Conservation (phyloP, 1,140 invertebrate species). For the Hypothenemus hampei region DNA sequence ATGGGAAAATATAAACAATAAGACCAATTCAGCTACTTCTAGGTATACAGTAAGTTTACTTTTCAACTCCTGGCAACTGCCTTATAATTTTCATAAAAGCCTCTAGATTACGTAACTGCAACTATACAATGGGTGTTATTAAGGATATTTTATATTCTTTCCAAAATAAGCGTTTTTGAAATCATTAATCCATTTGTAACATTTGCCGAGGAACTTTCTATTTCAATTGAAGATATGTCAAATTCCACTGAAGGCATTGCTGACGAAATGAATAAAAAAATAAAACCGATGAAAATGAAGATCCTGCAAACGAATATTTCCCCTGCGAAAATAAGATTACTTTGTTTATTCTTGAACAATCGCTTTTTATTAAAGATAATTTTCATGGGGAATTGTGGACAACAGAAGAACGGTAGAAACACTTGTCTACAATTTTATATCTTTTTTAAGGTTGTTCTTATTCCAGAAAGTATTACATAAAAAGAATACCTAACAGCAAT, state of each 20-base stretch:
- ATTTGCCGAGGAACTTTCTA: constrained; percentile 20
- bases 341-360: constrained; percentile 63
- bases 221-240: not conserved
- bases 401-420: constrained; percentile 11
- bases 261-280: not conserved
- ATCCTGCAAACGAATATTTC: constrained; percentile 44
- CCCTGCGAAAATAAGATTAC: constrained; percentile 62
- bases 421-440: not conserved
- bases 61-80: not conserved
- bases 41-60: constrained; percentile 5
- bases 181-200: constrained; percentile 29
- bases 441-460: constrained; percentile 8
- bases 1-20: constrained; percentile 29
- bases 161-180: constrained; percentile 43
- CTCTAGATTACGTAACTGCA: constrained; percentile 39
- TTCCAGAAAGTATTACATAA: constrained; percentile 65
- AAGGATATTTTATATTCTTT: constrained; percentile 43
- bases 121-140: constrained; percentile 43
- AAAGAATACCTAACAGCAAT: constrained; percentile 71
- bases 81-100: constrained; percentile 45
- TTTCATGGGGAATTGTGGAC: constrained; percentile 39
- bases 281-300: constrained; percentile 32
- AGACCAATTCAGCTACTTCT: constrained; percentile 5
- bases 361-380: constrained; percentile 49
- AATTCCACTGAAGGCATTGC: not conserved